A percentile compares a stretch with the other conserved stretches of the same genome.
These are phyloP conservation scores for Onthophagus taurus DNA, from an alignment of 1,140 invertebrate species.

Conservation along the genomic window DNA sequence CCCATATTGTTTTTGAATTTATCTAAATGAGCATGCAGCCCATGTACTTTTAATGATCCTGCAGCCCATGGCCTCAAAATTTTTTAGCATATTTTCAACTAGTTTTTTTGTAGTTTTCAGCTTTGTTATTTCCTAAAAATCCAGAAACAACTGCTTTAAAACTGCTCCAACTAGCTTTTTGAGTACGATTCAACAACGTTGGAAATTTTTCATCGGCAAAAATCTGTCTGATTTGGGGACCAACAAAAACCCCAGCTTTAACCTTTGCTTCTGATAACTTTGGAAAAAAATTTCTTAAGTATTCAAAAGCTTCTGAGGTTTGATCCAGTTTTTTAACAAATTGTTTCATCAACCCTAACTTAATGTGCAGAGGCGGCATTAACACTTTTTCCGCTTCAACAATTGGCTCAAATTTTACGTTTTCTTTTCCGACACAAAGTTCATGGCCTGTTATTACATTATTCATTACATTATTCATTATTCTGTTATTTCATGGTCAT, in stretches of 20 bases:
- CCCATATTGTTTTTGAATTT: conserved; percentile 34
- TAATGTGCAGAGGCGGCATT: conserved; percentile 36
- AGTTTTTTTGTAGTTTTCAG: conserved; percentile 21
- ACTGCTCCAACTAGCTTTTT: not conserved
- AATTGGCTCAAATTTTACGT: conserved; percentile 30
- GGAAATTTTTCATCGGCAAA: too few species aligned
- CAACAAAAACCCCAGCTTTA: conserved; percentile 8
- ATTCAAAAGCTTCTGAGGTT: conserved; percentile 6
- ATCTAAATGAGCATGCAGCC: conserved; percentile 35
- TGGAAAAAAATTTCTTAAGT: not conserved
- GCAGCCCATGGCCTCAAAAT: conserved; percentile 25
- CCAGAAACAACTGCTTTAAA: conserved; percentile 24
- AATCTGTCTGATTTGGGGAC: too few species aligned
- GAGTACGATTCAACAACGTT: not conserved
- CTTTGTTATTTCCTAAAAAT: conserved; percentile 25
- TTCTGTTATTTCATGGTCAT: too few species aligned
- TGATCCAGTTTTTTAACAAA: conserved; percentile 5
- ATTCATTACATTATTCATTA: too few species aligned
- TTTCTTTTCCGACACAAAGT: conserved; percentile 26
- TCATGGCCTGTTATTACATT: too few species aligned
- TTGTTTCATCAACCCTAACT: conserved; percentile 26
- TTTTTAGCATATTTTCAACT: conserved; percentile 18
- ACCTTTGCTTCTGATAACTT: conserved; percentile 7
- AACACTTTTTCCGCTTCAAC: conserved; percentile 30
- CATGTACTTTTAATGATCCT: conserved; percentile 36